phyloP scores from a whole-genome alignment of 2,113 vertebrate species.

The Mobula birostris region DNA sequence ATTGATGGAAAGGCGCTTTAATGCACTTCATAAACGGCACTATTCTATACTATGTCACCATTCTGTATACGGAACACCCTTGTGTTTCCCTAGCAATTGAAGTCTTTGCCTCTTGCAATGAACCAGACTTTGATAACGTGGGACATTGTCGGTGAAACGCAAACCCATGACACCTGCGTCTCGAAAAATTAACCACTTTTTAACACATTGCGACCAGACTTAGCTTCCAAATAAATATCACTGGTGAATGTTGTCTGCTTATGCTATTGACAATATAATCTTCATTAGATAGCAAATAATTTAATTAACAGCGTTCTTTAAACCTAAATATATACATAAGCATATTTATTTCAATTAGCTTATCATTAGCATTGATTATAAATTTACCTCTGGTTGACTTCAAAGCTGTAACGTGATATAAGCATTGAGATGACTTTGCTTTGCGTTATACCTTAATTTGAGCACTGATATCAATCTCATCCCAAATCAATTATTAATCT shows the following conservation, averaged over 20 bases:
- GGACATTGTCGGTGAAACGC: not conserved
- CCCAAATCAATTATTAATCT: not conserved
- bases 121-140: not conserved
- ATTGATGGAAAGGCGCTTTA: not conserved
- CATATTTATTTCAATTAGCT: not conserved
- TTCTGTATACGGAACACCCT: not conserved
- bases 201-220: not conserved
- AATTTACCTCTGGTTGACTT: not conserved
- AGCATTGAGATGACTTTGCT: not conserved
- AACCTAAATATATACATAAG: not conserved
- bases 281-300: not conserved
- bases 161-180: not conserved
- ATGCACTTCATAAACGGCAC: not conserved
- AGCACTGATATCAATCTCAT: not conserved
- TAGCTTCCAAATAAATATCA: not conserved
- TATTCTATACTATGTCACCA: not conserved
- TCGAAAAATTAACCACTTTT: not conserved
- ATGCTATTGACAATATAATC: not conserved
- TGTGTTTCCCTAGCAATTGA: too few relatives aligned
- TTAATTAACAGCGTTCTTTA: not conserved
- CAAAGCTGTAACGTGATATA: not conserved
- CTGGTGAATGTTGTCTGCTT: not conserved
- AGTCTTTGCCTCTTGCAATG: not conserved
- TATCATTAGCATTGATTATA: not conserved
- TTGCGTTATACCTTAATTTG: not conserved